Percentiles rank a stretch among this genome's conserved stretches.
Evolutionary conservation across 2,113 vertebrate species (phyloP).

Genomic region (Eulacestoma nigropectus): DNA sequence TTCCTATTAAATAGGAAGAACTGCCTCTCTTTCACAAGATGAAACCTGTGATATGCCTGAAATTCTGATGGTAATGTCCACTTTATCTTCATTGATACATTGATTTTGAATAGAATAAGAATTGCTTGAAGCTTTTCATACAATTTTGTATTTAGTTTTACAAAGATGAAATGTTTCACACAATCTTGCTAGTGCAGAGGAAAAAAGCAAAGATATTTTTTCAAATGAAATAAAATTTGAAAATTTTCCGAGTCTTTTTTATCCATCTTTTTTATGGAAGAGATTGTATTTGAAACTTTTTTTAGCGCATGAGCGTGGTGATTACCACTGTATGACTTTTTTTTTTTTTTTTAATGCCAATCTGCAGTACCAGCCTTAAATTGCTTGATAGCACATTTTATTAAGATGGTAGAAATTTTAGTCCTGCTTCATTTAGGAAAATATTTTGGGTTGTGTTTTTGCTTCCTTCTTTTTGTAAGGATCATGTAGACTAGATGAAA

Average conservation of each 20-base stretch:
- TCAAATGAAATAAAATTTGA: neutral
- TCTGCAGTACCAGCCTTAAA: neutral
- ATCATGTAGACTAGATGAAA: neutral
- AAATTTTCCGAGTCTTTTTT: neutral
- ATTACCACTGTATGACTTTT: neutral
- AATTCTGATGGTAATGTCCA: slow-evolving; percentile 42
- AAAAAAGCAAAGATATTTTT: neutral
- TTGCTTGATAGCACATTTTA: neutral
- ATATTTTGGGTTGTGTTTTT: neutral
- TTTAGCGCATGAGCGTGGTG: neutral
- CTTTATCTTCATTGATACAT: neutral
- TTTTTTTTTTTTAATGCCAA: neutral
- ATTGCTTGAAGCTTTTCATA: neutral
- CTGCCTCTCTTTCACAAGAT: neutral
- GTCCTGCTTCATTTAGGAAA: neutral
- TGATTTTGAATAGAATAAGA: neutral
- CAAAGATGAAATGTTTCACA: neutral
- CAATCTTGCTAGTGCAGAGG: neutral
- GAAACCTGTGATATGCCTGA: slow-evolving; percentile 22
- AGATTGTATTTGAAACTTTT: neutral
- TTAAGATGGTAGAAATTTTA: neutral
- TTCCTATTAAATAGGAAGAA: neutral
- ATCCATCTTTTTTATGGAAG: neutral
- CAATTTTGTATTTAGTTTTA: neutral
- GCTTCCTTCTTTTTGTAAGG: neutral